These are phyloP conservation scores for Oceanodroma leucorhoa DNA, from an alignment of 2,797 vertebrate genomes.

Conservation along the genomic window DNA sequence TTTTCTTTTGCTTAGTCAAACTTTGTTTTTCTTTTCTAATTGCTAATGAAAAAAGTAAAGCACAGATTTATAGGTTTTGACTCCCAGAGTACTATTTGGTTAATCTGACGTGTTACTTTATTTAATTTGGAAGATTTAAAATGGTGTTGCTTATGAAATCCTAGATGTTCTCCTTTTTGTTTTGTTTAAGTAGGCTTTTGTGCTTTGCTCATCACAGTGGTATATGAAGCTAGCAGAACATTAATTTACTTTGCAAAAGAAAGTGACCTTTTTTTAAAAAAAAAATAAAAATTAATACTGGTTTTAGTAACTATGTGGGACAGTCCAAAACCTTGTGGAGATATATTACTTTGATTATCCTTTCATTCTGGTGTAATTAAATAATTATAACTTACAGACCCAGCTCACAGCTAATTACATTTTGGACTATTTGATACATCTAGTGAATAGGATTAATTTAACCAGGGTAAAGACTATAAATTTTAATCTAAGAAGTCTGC, in stretches of 20 bases:
- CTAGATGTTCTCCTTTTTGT: neutral
- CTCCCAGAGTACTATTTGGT: neutral
- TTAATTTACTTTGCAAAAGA: conserved; percentile 2
- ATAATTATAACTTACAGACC: conserved; percentile 62
- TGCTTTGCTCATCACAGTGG: neutral
- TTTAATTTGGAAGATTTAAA: conserved; percentile 10
- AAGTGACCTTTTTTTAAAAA: neutral
- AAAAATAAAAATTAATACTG: neutral
- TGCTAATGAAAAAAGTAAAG: neutral
- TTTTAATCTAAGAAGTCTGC: conserved; percentile 58
- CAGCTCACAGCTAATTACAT: conserved; percentile 70
- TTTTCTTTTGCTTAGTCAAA: neutral
- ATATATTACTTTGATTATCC: conserved; percentile 63
- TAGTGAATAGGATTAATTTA: conserved; percentile 66
- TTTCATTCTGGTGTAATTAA: conserved; percentile 73
- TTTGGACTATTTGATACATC: conserved; percentile 51
- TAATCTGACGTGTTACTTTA: neutral
- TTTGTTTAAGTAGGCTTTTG: neutral
- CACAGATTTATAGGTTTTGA: neutral
- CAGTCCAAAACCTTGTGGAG: conserved; percentile 42
- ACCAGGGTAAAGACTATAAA: conserved; percentile 48
- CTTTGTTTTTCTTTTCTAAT: neutral
- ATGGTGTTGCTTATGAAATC: neutral
- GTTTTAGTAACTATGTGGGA: neutral
- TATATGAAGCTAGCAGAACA: neutral